Evolutionary conservation across 2,113 vertebrate species (phyloP), one percentile per base, ranked within the genome.

Genomic region (Illadopsis cleaveri): DNA sequence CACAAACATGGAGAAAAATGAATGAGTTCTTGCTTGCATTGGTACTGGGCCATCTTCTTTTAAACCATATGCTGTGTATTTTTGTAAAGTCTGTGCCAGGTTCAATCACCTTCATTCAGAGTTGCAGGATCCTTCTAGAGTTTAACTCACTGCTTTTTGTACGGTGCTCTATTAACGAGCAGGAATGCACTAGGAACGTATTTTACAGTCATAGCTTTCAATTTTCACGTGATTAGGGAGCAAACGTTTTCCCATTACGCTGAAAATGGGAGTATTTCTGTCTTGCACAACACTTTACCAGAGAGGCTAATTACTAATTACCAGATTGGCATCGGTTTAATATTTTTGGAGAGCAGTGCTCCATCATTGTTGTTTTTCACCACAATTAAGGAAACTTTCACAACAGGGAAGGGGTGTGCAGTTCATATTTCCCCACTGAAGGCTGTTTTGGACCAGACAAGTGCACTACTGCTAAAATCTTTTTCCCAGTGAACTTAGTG

Each of bases 41-140:
- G 96, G 93, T 92, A 25, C 69, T 2, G 85, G 96, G 94, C 93
- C 96, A 92, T 89, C 94, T 95, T 82, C 88, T 68, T 96, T 95
- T 90, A 72, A 94, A 79, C 85, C 92, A 89, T 94, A 92, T 93
- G 96, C 90, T 95, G 82, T 93, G 88, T 92, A 68, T 94, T 96
- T 96, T 94, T 94, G 76, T 94, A 53, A 90, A 80, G 77, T 42
- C 86, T 35, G 42, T 88, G 93, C 93, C 93, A 90, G 94, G 93
- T 93, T 97, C 92, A 93, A 10, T 93, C 93, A 86, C 94, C 90
- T 94, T 92, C 94, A 86, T 88, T 92, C 87, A 88, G 68, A 8
- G 75, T 58, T 70, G 79, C 60, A 77, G 90, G 82, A 90, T 94
- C 93, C 71, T 97, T 96, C 84, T 58, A 65, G 88, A 83, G 71